A percentile compares a stretch with the other conserved stretches of the same genome.
These are phyloP conservation scores for Cassiopea andromeda DNA, from an alignment of 30 jellyfish, hydroid and myxozoan genomes.

Conservation along the genomic window DNA sequence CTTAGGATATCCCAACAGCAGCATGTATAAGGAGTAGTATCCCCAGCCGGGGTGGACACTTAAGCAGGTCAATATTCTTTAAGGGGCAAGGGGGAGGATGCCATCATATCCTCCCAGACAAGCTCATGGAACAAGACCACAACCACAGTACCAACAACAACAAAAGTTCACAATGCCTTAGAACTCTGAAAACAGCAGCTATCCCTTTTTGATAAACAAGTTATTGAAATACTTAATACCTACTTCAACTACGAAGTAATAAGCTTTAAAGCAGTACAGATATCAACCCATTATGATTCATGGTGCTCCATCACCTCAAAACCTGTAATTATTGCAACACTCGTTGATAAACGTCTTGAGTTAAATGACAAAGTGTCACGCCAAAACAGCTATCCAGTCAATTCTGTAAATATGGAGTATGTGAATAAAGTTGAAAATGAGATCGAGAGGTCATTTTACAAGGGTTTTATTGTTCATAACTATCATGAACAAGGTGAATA, in stretches of 20 bases:
- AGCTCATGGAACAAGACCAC: slow-evolving; percentile 12
- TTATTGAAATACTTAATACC: slow-evolving; percentile 1
- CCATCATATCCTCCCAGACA: slow-evolving; percentile 24
- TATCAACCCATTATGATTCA: slow-evolving; percentile 22
- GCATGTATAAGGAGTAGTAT: neutral
- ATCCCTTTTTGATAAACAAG: slow-evolving; percentile 9
- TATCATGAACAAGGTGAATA: slow-evolving; percentile 27
- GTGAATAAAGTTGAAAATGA: slow-evolving; percentile 25
- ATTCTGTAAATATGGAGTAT: slow-evolving; percentile 29
- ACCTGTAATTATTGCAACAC: slow-evolving; percentile 15
- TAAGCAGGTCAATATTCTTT: slow-evolving; percentile 4
- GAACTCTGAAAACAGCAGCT: slow-evolving; percentile 40
- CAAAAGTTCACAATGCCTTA: slow-evolving; percentile 10
- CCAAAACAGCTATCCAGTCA: slow-evolving; percentile 19
- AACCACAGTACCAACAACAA: slow-evolving; percentile 44
- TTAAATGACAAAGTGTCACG: slow-evolving; percentile 17
- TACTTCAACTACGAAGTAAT: slow-evolving; percentile 20
- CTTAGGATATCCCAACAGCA: slow-evolving; percentile 7
- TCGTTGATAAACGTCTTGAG: slow-evolving; percentile 10
- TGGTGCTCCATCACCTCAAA: slow-evolving; percentile 47
- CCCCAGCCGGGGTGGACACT: slow-evolving; percentile 21
- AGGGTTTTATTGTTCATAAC: slow-evolving; percentile 6
- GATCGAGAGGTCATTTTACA: neutral
- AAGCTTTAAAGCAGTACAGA: slow-evolving; percentile 46
- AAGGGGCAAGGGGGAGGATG: slow-evolving; percentile 53